Conservation (phyloP, 2,113 vertebrate species). For the Myxocyprinus asiaticus region DNA sequence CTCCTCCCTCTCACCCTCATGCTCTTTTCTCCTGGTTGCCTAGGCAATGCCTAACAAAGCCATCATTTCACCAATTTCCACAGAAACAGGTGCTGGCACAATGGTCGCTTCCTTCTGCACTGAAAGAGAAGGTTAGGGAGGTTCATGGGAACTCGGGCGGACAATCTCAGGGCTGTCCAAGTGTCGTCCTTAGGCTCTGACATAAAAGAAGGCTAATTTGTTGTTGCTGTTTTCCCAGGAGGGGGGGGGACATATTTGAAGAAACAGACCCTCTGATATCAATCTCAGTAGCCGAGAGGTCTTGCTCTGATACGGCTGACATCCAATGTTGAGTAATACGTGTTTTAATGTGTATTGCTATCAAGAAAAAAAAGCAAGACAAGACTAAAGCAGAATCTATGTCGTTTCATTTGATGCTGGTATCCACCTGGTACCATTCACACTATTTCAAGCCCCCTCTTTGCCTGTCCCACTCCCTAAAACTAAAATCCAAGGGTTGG, state of each 20-base stretch:
- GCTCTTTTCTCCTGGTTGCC: constrained; percentile 75
- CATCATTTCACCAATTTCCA: constrained; percentile 87
- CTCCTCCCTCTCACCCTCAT: constrained; percentile 31
- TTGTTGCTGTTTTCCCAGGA: constrained; percentile 86
- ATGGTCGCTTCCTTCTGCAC: constrained; percentile 77
- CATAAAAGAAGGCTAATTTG: constrained; percentile 85
- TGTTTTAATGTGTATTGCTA: constrained; percentile 38
- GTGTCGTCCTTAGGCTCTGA: constrained; percentile 77
- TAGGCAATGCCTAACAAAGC: constrained; percentile 80
- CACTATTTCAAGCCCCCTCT: constrained; percentile 36
- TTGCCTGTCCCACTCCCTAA: constrained; percentile 51
- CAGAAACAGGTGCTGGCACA: constrained; percentile 86
- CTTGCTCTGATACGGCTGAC: constrained; percentile 66
- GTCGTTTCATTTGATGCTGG: background rate
- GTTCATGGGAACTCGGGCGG: constrained; percentile 82
- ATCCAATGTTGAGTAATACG: constrained; percentile 48
- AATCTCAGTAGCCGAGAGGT: constrained; percentile 57
- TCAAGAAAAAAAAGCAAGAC: background rate
- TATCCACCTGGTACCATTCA: constrained; percentile 6
- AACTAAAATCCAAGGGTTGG: constrained; percentile 55
- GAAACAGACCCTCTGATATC: constrained; percentile 72
- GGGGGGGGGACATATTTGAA: constrained; percentile 73
- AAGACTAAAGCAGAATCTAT: constrained; percentile 29
- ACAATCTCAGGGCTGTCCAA: constrained; percentile 82
- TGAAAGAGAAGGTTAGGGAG: constrained; percentile 84